Conservation (phyloP, 2,797 vertebrate species). For the Limnodromus scolopaceus region DNA sequence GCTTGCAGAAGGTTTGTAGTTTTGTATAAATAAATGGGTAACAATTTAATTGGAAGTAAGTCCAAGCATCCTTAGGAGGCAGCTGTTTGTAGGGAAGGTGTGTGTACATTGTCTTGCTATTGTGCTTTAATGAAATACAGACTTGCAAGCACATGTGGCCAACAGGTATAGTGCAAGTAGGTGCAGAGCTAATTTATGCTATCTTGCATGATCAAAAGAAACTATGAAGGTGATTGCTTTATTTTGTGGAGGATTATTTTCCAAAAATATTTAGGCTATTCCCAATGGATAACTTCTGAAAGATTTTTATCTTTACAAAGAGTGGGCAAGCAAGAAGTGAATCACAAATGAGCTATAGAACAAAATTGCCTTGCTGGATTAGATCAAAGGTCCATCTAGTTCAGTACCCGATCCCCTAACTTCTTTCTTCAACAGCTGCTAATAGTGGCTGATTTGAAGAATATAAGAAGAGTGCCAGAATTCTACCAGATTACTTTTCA, state of each 20-base stretch:
- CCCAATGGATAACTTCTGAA: neutral
- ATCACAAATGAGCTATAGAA: neutral
- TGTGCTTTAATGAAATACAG: neutral
- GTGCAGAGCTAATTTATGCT: neutral
- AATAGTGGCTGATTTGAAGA: neutral
- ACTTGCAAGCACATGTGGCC: neutral
- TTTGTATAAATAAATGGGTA: neutral
- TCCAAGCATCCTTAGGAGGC: neutral
- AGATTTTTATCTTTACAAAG: neutral
- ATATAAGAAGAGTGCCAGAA: neutral
- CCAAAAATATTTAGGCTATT: neutral
- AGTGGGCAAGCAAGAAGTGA: neutral
- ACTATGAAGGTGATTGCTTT: neutral
- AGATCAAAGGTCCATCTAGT: neutral
- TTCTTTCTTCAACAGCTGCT: neutral
- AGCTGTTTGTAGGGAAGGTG: neutral
- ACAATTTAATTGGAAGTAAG: neutral
- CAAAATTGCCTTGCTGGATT: neutral
- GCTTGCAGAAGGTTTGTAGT: neutral
- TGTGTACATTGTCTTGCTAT: neutral
- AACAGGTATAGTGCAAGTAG: neutral
- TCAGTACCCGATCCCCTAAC: fast-evolving
- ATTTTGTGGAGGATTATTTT: neutral
- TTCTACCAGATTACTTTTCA: neutral
- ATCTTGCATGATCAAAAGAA: neutral